Evolutionary conservation across 2,888 invertebrate species (phyloP).

Genomic region (Andrena dorsata): DNA sequence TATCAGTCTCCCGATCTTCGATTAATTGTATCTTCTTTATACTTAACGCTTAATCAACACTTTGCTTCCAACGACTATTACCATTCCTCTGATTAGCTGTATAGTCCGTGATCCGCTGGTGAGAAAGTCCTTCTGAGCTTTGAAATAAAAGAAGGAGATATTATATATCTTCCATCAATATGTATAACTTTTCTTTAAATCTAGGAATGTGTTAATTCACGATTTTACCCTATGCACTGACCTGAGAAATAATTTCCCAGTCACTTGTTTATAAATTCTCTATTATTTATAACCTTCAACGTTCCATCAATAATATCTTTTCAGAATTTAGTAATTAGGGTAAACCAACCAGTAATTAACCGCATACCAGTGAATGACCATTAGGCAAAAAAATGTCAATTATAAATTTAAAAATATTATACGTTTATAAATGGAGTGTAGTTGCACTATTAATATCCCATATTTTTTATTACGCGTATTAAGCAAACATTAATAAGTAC

Average conservation of each 20-base stretch:
- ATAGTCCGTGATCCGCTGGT: neutral
- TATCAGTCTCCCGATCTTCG: constrained; percentile 11
- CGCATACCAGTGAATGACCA: too few relatives aligned
- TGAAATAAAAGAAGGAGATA: too few relatives aligned
- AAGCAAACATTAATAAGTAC: too few relatives aligned
- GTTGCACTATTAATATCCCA: too few relatives aligned
- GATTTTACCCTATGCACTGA: neutral
- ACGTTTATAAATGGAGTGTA: too few relatives aligned
- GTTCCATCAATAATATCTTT: too few relatives aligned
- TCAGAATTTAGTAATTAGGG: too few relatives aligned
- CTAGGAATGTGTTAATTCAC: neutral
- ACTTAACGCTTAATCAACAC: neutral
- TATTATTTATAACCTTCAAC: neutral
- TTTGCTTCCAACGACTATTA: neutral
- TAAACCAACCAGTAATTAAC: too few relatives aligned
- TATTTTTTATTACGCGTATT: too few relatives aligned
- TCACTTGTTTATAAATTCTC: neutral
- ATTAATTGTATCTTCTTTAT: neutral
- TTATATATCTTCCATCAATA: neutral
- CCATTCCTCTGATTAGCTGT: neutral
- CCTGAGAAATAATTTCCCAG: neutral
- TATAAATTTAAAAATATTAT: too few relatives aligned
- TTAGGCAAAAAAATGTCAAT: too few relatives aligned
- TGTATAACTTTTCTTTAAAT: neutral
- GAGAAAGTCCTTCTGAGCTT: constrained; percentile 20